phyloP scores from a whole-genome alignment of 2,888 invertebrate genomes.

The Pogonocherus hispidulus region DNA sequence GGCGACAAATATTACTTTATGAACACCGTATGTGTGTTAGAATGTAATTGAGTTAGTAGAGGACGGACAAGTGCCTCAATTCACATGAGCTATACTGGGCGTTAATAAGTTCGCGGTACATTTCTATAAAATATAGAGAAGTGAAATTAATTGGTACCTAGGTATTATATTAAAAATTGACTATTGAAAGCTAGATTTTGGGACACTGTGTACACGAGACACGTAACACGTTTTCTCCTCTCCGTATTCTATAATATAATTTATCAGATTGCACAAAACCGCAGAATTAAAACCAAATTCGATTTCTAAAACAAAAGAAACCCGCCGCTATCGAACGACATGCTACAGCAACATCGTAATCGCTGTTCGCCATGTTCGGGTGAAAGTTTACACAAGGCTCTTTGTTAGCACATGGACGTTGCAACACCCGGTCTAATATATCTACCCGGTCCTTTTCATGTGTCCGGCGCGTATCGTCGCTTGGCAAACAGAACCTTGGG shows the following conservation, averaged over 20 bases:
- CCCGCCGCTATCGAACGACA: constrained; percentile 8
- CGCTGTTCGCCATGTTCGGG: neutral
- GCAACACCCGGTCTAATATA: constrained; percentile 27
- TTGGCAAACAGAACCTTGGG: constrained; percentile 27
- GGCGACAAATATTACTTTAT: no score
- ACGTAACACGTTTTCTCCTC: neutral
- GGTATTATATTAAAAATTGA: no score
- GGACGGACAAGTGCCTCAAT: no score
- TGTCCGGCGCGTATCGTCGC: constrained; percentile 8
- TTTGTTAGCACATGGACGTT: constrained; percentile 14
- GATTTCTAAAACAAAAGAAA: constrained; percentile 13
- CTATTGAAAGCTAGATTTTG: no score
- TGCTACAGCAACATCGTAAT: neutral
- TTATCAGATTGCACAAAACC: constrained; percentile 6
- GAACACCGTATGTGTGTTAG: no score
- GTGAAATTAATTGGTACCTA: no score
- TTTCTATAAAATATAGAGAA: no score
- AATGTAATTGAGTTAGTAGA: no score
- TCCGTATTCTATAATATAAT: neutral
- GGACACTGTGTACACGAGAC: neutral
- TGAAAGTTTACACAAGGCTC: constrained; percentile 7
- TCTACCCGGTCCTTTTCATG: constrained; percentile 11
- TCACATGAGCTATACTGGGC: no score
- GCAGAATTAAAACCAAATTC: neutral
- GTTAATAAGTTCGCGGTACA: no score